Conservation (phyloP, 2,113 vertebrate species). For the Thamnaconus septentrionalis region DNA sequence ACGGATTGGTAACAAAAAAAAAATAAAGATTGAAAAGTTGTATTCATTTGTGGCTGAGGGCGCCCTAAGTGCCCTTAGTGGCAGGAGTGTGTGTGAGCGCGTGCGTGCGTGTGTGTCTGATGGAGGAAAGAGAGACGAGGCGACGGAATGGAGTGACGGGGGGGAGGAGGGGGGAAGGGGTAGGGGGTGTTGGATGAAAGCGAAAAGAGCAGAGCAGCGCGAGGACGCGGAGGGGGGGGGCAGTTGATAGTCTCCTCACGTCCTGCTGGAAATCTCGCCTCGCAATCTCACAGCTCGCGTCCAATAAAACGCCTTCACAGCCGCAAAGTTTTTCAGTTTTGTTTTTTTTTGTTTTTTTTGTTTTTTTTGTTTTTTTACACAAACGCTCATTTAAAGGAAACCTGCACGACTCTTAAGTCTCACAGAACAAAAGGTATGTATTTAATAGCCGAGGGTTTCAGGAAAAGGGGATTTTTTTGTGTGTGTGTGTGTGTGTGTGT, state of each 20-base stretch:
- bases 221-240: constrained; percentile 3
- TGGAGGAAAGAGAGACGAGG: background rate
- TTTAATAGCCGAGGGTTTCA: too few species aligned
- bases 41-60: constrained; percentile 8
- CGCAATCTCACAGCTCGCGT: constrained; percentile 37
- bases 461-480: too few species aligned
- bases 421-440: constrained; percentile 22
- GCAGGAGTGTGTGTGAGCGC: too few species aligned
- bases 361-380: background rate
- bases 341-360: too few species aligned
- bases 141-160: background rate
- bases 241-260: constrained; percentile 42
- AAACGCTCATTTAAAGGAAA: constrained; percentile 10
- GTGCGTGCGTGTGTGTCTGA: too few species aligned
- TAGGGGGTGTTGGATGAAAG: background rate
- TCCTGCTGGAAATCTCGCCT: constrained; percentile 44
- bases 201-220: background rate
- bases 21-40: background rate
- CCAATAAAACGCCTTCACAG: constrained; percentile 53
- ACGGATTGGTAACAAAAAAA: background rate
- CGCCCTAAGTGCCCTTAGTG: too few species aligned
- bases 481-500: too few species aligned
- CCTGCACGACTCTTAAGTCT: constrained; percentile 33
- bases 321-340: constrained; percentile 26
- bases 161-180: background rate